Conservation (phyloP, 2,888 invertebrate species). For the Schizaphis graminum region DNA sequence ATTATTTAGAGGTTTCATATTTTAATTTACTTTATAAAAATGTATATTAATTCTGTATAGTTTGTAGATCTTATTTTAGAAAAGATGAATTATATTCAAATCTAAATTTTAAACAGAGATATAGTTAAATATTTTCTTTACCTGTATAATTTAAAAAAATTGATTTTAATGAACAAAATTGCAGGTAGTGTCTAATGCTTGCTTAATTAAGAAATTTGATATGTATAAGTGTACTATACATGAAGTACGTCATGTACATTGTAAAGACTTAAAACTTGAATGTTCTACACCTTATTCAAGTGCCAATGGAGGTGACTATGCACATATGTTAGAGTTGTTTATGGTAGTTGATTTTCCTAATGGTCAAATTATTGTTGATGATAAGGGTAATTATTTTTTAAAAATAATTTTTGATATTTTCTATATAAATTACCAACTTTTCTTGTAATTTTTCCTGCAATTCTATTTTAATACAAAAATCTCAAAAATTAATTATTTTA, state of each 20-base stretch:
- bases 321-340: conserved; percentile 52
- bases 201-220: conserved; percentile 27
- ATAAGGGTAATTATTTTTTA: background rate
- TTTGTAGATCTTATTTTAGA: background rate
- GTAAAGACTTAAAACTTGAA: conserved; percentile 11
- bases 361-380: background rate
- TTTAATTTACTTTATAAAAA: background rate
- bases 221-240: conserved; percentile 35
- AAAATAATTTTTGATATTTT: background rate
- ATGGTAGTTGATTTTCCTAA: conserved; percentile 53
- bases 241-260: conserved; percentile 21
- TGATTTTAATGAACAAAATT: background rate
- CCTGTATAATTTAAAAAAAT: background rate
- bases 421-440: background rate
- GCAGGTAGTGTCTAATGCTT: conserved; percentile 48
- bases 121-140: background rate
- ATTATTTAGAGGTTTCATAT: background rate
- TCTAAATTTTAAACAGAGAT: background rate
- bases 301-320: conserved; percentile 27
- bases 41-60: background rate
- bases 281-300: background rate
- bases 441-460: background rate
- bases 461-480: background rate
- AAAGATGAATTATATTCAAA: background rate
- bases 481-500: background rate